phyloP scores from a whole-genome alignment of 1,140 invertebrate species.

The Gonioctena quinquepunctata region DNA sequence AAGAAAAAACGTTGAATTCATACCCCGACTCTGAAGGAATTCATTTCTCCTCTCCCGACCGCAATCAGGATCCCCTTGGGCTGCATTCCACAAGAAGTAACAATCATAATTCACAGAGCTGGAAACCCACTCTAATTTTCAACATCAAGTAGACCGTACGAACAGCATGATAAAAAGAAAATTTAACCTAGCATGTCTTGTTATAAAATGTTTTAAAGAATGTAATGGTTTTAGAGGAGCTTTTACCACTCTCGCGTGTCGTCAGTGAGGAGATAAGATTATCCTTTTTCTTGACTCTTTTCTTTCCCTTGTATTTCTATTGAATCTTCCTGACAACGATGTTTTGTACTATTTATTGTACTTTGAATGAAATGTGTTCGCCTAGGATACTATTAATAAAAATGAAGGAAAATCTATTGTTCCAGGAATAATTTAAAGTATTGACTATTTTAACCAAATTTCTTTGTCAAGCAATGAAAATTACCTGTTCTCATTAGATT shows the following conservation, averaged over 20 bases:
- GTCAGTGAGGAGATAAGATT: slow-evolving; percentile 6
- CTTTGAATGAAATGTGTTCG: too few relatives aligned
- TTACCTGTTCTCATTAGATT: too few relatives aligned
- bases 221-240: slow-evolving; percentile 13
- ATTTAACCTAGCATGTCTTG: slow-evolving; percentile 13
- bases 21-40: too few relatives aligned
- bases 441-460: too few relatives aligned
- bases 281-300: background rate
- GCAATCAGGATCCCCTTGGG: background rate
- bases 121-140: slow-evolving; percentile 3
- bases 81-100: background rate
- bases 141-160: background rate
- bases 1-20: too few relatives aligned
- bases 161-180: slow-evolving; percentile 7
- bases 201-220: slow-evolving; percentile 12
- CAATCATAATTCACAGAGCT: background rate
- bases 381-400: too few relatives aligned
- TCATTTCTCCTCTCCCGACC: background rate
- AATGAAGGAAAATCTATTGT: too few relatives aligned
- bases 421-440: too few relatives aligned
- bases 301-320: background rate
- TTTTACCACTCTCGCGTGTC: slow-evolving; percentile 10
- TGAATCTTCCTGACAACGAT: background rate
- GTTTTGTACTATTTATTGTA: too few relatives aligned
- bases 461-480: too few relatives aligned